These are phyloP conservation scores for Apodemus sylvaticus DNA, from an alignment of 2,113 vertebrate genomes.

Conservation along the genomic window DNA sequence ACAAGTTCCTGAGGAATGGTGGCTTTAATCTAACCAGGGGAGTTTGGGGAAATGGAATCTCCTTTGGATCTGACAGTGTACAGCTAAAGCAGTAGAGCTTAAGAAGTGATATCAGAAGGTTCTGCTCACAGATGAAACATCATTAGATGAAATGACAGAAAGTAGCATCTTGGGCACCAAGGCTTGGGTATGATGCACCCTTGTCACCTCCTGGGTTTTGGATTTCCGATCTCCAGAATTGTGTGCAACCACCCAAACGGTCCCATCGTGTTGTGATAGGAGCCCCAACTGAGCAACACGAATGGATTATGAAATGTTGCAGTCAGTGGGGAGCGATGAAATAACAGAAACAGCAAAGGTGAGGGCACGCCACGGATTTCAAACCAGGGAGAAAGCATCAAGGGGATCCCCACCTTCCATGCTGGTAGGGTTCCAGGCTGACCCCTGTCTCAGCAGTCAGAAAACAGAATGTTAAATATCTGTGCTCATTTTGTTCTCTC, in stretches of 20 bases:
- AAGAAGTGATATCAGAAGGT: not conserved
- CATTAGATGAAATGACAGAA: not conserved
- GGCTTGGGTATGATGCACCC: not conserved
- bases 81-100: not conserved
- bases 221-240: not conserved
- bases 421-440: not conserved
- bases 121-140: not conserved
- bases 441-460: not conserved
- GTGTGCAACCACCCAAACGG: not conserved
- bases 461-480: too few relatives aligned
- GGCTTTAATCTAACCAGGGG: not conserved
- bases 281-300: not conserved
- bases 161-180: not conserved
- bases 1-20: not conserved
- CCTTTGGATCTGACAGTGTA: not conserved
- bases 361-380: not conserved
- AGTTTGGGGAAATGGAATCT: not conserved
- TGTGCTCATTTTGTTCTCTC: not conserved
- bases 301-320: not conserved
- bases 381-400: not conserved
- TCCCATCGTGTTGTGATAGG: not conserved
- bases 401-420: not conserved
- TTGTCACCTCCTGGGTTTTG: not conserved
- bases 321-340: not conserved
- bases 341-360: not conserved